Evolutionary conservation across 2,888 invertebrate species (phyloP), one percentile per base, ranked within the genome.

Genomic region (Napeogenes sylphis): DNA sequence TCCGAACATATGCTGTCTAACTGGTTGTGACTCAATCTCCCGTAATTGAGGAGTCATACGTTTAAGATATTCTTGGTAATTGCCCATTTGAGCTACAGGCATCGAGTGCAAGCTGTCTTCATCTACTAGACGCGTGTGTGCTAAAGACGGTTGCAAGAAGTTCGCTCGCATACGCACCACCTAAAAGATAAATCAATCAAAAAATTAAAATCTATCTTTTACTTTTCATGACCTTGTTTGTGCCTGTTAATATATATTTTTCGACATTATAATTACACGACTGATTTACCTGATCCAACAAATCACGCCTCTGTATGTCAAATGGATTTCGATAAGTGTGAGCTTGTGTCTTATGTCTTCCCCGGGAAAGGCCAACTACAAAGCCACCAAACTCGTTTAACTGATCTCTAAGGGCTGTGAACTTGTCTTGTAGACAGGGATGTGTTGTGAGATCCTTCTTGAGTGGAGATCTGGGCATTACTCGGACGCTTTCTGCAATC

Each of bases 31-130:
- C 87, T 99, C 99, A 56, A 99, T 95, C 91, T 99, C 98, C 14
- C 99, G 91, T 63, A 99, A 90, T 59, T 97, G 97, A 55, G 97
- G 96, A 61, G 97, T 96, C 92, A 97, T 95, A 62, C 97, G 94
- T 89, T 98, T 99, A 66, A 99, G 91, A 82, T 99, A 99, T 84
- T 99, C 99, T 87, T 99, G 99, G 87, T 99, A 99, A 91, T 99
- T 99, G 75, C 99, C 99, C 99, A 99, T 99, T 85, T 98, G 98
- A 30, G 97, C 95, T 30, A 99, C 97, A 4, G 99, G 98, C 92
- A 98, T 94, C 64, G 96, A 97, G 85, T 99, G 99, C 8, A 97
- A 93, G 73, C 96, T 96, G 87, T 99, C 99, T 78, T 97, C 97
- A 80, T 97, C 96, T 61, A 96, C 92, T 57, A 96, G 83, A 63